Evolutionary conservation across 2,113 vertebrate genomes (phyloP), one percentile per base, ranked within the genome.

Genomic region (Tetrao urogallus): DNA sequence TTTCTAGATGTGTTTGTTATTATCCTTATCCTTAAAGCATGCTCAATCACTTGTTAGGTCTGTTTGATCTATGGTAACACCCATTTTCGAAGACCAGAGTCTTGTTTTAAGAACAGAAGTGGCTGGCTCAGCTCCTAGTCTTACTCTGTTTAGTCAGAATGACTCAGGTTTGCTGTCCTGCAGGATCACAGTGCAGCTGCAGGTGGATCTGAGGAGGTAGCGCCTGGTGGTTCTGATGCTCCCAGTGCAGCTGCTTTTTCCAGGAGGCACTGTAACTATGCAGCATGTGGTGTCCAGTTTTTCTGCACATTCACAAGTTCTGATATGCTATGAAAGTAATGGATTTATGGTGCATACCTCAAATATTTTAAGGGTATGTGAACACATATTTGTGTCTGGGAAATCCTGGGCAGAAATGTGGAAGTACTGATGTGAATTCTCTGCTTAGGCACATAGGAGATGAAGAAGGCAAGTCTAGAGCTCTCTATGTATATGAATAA

Each of bases 331-430:
- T 60, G 86, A 88, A 93, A 96, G 65, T 88, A 75, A 77, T 69
- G 82, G 80, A 94, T 94, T 93, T 96, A 93, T 32, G 56, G 61
- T 83, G 86, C 92, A 94, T 95, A n/a, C 47, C 57, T 95, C 88
- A 88, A 81, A 92, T 96, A 81, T 75, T 93, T 93, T 83, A 83
- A 86, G 76, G 82, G 5, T 75, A 88, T 92, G 52, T 78, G 88
- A 94, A 67, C 6, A 12, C 82, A 75, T 83, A 78, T 56, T 88
- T 94, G 48, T 52, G 56, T 90, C 92, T 88, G 88, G 90, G 90
- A 93, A 96, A 91, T 64, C 42, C 57, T 88, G 72, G 73, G 13
- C 69, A 88, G 82, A 90, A 75, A 71, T 79, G 72, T 58, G 54
- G 69, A 86, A 78, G 36, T 40, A 57, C 57, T 65, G 43, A 72